Base-by-base conservation (phyloP, 2,888 invertebrate genomes). In the Scaptomyza flava region DNA sequence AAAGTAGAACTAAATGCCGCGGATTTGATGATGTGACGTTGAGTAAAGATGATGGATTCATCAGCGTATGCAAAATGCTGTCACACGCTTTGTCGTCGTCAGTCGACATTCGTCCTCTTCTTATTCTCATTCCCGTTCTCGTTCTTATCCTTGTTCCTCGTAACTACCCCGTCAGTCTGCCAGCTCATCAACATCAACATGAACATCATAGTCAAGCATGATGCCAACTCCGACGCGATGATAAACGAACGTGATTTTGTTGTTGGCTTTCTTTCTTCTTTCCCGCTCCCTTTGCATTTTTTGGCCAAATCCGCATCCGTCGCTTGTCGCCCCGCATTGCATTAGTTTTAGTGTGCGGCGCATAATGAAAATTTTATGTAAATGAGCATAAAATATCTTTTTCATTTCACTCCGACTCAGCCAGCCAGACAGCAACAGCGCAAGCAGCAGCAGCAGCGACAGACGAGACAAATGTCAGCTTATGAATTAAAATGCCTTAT, bases 341-440 rank as follows among this genome's bases (percentile, higher is more conserved):
- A 85, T 68, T 85, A 83, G 88, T 82, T 87, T 64, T 70, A 77
- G 69, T 71, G 70, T 74, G 74, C 73, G 70, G 72, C 81, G 70
- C 77, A 87, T 89, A 86, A 86, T 89, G 86, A 86, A 86, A 86
- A 82, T 89, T 85, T 86, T 87, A 90, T 90, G 89, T 89, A 90
- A 90, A 90, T 90, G 90, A 90, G 89, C 80, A 89, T 89, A 88
- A 90, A 90, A 90, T 89, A 90, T 90, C 77, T 89, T 77, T 86
- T 87, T 84, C 89, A 90, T 89, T 89, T 79, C 76, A 72, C 70
- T 73, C 48, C 60, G 54, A 77, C 65, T 53, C 77, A 80, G 80
- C 50, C 76, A 78, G 64, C 42, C 68, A 70, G 64, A 46, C 61
- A 69, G 66, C 57, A 61, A 51, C 67, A 61, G 43, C 38, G 14